Base-by-base conservation (phyloP, 2,113 vertebrate genomes). In the Zeus faber region DNA sequence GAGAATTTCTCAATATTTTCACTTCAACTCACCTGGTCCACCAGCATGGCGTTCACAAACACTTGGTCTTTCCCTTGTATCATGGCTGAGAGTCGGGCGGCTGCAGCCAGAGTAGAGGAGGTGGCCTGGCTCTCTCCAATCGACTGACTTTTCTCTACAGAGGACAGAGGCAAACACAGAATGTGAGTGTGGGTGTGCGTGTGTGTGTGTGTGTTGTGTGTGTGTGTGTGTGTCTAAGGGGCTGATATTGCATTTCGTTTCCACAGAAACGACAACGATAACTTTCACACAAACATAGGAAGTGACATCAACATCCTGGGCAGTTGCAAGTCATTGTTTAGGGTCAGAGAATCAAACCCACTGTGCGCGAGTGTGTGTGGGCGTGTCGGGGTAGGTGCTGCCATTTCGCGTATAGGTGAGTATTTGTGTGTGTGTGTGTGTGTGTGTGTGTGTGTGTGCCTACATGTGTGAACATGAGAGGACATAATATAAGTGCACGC, bases 1-100 rank as follows among this genome's bases (percentile, higher is more conserved):
- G 33, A 37, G 33, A n/a, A 4, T 6, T n/a, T 37, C n/a, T 25
- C 13, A 9, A 5, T 13, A 39, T 37, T n/a, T 50, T 21, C 8
- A 17, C 2, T 5, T 6, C 0, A 0, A 58, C 79, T 83, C 48
- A 94, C 94, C 80, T 92, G 88, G 29, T 93, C 87, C 48, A 93
- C 89, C 43, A 93, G 88, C 92, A 94, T 92, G 68, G 87, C 84
- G 59, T 95, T 95, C 55, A 90, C 89, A 24, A 93, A 96, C 6
- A 93, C 86, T 79, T 92, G 85, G 70, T 92, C 93, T 22, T 75
- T 91, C 47, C 92, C 92, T 37, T 91, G 93, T 53, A 93, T 84
- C 90, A 92, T 73, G 10, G 88, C 83, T 27, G 92, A 88, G 54
- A 91, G 85, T 58, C 65, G 88, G 68, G 85, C 59, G 53, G 88